These are phyloP conservation scores for Zaprionus vittiger DNA, from an alignment of 1,140 invertebrate species.

Conservation along the genomic window DNA sequence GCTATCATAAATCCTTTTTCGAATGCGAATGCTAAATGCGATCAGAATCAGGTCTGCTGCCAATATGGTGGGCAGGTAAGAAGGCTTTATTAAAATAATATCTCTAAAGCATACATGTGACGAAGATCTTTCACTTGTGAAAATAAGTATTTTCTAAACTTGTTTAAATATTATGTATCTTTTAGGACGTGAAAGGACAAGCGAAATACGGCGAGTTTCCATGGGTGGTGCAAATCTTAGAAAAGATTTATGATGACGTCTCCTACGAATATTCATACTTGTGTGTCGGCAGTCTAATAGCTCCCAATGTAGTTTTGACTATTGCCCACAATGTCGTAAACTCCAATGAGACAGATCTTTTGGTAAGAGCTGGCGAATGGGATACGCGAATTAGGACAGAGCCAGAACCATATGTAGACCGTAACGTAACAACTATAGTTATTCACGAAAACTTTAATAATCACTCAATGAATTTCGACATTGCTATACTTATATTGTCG, in stretches of 20 bases:
- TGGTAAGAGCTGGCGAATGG: neutral
- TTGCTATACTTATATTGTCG: neutral
- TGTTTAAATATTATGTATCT: no score
- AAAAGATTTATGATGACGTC: neutral
- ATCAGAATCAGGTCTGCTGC: no score
- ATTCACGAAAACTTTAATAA: neutral
- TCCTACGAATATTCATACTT: no score
- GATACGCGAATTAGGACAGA: neutral
- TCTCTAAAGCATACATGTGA: no score
- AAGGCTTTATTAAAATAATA: no score
- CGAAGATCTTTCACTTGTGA: no score
- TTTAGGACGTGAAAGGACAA: neutral
- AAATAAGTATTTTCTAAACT: no score
- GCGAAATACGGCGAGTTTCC: neutral
- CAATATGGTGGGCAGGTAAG: no score
- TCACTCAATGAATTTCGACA: neutral
- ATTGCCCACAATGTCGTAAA: neutral
- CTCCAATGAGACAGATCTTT: neutral
- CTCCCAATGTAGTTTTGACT: neutral
- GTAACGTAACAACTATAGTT: neutral
- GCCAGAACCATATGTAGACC: neutral
- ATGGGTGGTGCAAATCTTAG: neutral
- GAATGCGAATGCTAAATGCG: no score
- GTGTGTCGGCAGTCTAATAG: neutral
- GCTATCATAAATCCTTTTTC: no score